Base-by-base conservation (phyloP, 2,888 invertebrate species). In the Parnassius orleans region DNA sequence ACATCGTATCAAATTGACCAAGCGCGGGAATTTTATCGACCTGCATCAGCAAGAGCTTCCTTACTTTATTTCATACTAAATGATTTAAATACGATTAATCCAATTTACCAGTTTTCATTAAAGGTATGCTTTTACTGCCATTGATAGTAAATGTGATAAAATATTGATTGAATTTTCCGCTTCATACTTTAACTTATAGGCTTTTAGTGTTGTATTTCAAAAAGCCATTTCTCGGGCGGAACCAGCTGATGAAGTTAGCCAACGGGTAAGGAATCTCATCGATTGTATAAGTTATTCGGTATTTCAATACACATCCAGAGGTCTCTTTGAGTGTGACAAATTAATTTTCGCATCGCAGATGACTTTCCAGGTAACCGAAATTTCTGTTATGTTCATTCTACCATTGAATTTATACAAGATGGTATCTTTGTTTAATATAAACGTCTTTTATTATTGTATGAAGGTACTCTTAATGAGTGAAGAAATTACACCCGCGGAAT, bases 151-250 rank as follows among this genome's bases (percentile, higher is more conserved):
- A 43, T 11, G 11, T 43, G 10, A 43, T 43, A 11, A 43, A 43
- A 11, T 43, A 43, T 3, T 46, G 46, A 46, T 46, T n/a, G 14
- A 7, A 19, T 10, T 14, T 64, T n/a, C 33, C 33, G 5, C 7
- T 33, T 33, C 7, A 33, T 33, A 0, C 1, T 33, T 7, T 33
- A 33, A 7, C 33, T 33, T 33, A 33, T 75, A 97, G 97, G 98
- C 98, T 1, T 98, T 98, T 86, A 98, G 97, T 84, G 98, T 98
- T n/a, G 98, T 98, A 43, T 98, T 98, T 82, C 98, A 98, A 92
- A 98, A 98, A 79, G 98, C 98, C 15, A 98, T 99, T 76, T 95
- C 96, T 53, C 95, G 94, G 78, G 97, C 98, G 0, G 96, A 96
- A 68, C 95, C 96, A 0, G 95, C 96, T 0, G 95, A 95, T 15